phyloP scores from a whole-genome alignment of 2,888 invertebrate species.

The Acronicta aceris region DNA sequence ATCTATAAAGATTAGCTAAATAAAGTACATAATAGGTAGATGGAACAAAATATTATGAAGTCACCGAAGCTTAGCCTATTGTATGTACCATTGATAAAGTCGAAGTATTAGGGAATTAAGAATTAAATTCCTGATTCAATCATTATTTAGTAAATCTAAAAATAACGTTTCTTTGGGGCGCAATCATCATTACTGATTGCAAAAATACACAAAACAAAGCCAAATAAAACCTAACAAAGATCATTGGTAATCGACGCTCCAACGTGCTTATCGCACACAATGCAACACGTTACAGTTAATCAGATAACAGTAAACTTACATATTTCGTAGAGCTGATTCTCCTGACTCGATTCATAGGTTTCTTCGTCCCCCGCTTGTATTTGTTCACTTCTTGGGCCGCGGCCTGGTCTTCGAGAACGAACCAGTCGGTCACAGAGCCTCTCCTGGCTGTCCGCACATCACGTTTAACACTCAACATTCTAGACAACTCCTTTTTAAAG shows the following conservation, averaged over 20 bases:
- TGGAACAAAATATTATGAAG: no score
- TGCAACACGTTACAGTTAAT: constrained; percentile 37
- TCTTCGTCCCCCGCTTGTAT: constrained; percentile 79
- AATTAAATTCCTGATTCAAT: no score
- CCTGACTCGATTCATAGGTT: constrained; percentile 77
- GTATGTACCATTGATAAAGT: no score
- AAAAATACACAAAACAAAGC: constrained; percentile 36
- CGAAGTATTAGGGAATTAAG: no score
- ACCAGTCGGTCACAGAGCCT: constrained; percentile 86
- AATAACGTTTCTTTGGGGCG: background rate
- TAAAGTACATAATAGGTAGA: no score
- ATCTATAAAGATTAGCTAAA: no score
- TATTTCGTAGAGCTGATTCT: constrained; percentile 87
- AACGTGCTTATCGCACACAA: constrained; percentile 37
- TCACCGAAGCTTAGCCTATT: no score
- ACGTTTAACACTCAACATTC: constrained; percentile 70
- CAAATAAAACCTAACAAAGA: constrained; percentile 32
- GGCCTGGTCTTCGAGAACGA: constrained; percentile 78
- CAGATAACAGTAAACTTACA: constrained; percentile 72
- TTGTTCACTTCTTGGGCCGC: constrained; percentile 67
- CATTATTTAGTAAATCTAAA: background rate
- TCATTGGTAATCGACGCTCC: constrained; percentile 35
- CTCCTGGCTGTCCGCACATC: constrained; percentile 66
- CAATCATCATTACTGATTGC: background rate
- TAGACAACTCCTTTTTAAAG: constrained; percentile 78